A percentile compares a stretch with the other conserved stretches of the same genome.
Conservation (phyloP, 2,888 invertebrate genomes). For the Caenorhabditis plicata region DNA sequence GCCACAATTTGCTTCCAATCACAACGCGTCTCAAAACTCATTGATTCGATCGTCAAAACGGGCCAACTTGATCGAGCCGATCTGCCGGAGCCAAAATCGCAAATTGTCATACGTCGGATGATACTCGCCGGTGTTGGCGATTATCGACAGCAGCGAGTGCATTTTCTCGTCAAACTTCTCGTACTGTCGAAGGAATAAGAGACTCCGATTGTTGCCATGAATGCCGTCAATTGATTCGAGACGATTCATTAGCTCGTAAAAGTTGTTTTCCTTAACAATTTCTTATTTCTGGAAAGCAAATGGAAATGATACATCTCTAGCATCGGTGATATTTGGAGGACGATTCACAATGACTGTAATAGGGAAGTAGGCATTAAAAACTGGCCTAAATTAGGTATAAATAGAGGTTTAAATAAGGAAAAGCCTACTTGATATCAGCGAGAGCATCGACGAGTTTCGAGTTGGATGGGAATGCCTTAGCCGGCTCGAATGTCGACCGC, state of each 20-base stretch:
- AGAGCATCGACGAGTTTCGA: slow-evolving; percentile 59
- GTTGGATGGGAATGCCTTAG: slow-evolving; percentile 61
- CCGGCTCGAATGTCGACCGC: slow-evolving; percentile 56
- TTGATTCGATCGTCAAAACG: no score
- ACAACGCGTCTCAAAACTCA: not conserved
- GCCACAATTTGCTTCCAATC: not conserved
- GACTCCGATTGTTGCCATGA: slow-evolving; percentile 50
- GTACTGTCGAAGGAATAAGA: slow-evolving; percentile 57
- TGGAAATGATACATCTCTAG: slow-evolving; percentile 29
- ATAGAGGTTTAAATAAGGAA: not conserved
- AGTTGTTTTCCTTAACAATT: slow-evolving; percentile 13
- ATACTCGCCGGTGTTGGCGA: slow-evolving; percentile 31
- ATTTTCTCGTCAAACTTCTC: slow-evolving; percentile 50
- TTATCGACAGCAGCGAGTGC: slow-evolving; percentile 2
- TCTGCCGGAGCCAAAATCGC: slow-evolving; percentile 47
- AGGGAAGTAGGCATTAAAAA: slow-evolving; percentile 62
- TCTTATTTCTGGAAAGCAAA: not conserved
- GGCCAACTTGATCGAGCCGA: no score
- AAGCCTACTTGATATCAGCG: slow-evolving; percentile 39
- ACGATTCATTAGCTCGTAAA: slow-evolving; percentile 45
- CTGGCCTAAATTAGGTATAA: slow-evolving; percentile 39
- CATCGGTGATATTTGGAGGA: slow-evolving; percentile 57
- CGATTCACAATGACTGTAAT: slow-evolving; percentile 57
- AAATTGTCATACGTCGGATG: slow-evolving; percentile 48
- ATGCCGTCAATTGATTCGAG: slow-evolving; percentile 54